Evolutionary conservation across 2,797 vertebrate genomes (phyloP).

Genomic region (Strix occidentalis): DNA sequence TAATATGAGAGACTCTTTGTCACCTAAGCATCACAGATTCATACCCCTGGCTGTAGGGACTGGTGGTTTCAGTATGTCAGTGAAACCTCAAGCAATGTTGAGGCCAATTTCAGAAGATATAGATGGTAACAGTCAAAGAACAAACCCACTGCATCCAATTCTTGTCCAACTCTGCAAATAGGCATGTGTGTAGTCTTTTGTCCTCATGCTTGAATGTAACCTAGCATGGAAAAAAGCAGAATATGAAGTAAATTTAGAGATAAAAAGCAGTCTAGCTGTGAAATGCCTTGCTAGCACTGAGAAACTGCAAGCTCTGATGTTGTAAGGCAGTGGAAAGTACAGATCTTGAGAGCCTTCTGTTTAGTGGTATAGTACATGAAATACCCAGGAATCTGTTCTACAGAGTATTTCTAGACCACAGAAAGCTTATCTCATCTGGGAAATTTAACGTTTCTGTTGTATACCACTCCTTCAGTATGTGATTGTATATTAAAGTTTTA

Average conservation of each 20-base stretch:
- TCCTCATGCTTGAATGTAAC: neutral
- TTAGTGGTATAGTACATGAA: neutral
- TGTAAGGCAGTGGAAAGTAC: neutral
- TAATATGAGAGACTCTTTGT: neutral
- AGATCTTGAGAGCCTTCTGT: neutral
- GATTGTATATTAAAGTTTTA: neutral
- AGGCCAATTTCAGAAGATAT: neutral
- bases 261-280: neutral
- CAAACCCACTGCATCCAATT: fast-evolving
- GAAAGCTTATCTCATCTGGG: neutral
- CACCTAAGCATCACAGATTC: neutral
- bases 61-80: neutral
- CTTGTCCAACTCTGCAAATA: neutral
- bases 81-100: neutral
- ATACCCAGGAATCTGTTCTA: neutral
- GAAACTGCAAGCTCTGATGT: neutral
- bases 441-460: neutral
- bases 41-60: neutral
- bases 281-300: neutral
- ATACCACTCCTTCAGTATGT: neutral
- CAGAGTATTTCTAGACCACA: neutral
- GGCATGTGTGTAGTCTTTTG: neutral
- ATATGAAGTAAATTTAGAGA: neutral
- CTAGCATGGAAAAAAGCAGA: neutral
- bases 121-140: fast-evolving